Conservation (phyloP, 2,113 vertebrate species). For the Aythya baeri region DNA sequence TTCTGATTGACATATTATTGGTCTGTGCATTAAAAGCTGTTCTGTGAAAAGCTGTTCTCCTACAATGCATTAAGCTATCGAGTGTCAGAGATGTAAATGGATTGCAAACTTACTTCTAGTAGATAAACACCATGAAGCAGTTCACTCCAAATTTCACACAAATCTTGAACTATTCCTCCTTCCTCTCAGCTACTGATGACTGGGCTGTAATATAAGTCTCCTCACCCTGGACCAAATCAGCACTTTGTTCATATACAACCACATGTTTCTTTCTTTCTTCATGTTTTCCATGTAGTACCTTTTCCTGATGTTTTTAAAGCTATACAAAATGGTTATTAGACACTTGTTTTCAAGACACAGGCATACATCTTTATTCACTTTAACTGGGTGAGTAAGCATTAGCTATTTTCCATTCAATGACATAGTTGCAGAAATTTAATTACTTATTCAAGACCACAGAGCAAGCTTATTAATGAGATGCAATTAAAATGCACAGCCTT, state of each 20-base stretch:
- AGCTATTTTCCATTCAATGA: neutral
- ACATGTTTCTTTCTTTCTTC: too few relatives aligned
- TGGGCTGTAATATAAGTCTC: neutral
- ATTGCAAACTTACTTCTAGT: neutral
- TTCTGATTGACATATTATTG: neutral
- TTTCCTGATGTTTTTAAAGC: neutral
- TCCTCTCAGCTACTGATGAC: neutral
- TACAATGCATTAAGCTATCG: neutral
- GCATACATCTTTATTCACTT: neutral
- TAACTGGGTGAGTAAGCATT: neutral
- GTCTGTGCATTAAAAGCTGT: neutral
- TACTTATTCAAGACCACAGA: neutral
- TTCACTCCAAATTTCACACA: fast-evolving
- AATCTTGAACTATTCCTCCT: neutral
- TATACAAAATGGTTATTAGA: fast-evolving
- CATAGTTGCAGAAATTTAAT: neutral
- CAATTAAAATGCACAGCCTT: neutral
- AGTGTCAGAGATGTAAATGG: neutral
- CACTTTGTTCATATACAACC: neutral
- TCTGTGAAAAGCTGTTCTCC: neutral
- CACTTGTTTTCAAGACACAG: neutral
- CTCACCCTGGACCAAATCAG: fast-evolving
- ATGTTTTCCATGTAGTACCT: too few relatives aligned
- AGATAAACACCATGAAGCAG: fast-evolving
- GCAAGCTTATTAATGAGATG: neutral